Percentiles rank a stretch among this genome's conserved stretches.
These are phyloP conservation scores for Drosophila phalerata DNA, from an alignment of 2,888 invertebrate species.

Conservation along the genomic window DNA sequence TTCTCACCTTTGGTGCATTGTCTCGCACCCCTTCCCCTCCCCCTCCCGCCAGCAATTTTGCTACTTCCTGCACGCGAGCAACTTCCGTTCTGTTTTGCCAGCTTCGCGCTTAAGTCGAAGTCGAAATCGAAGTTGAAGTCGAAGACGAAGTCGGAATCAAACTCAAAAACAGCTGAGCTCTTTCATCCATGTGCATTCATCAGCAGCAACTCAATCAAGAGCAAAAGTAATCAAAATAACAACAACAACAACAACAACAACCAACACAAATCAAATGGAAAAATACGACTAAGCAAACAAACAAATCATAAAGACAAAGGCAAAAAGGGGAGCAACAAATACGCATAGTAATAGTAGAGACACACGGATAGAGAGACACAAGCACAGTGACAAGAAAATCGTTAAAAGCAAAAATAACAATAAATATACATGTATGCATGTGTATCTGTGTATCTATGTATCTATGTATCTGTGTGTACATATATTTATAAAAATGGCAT, in stretches of 20 bases:
- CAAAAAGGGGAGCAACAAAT: slow-evolving; percentile 49
- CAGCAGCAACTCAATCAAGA: slow-evolving; percentile 70
- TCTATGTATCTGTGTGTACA: slow-evolving; percentile 12
- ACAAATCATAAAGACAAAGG: slow-evolving; percentile 64
- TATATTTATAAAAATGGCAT: slow-evolving; percentile 59
- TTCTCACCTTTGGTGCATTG: slow-evolving; percentile 24
- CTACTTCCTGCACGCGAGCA: slow-evolving; percentile 68
- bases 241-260: slow-evolving; percentile 28
- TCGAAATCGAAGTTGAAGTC: slow-evolving; percentile 15
- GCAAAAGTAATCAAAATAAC: slow-evolving; percentile 72
- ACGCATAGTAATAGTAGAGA: slow-evolving; percentile 36
- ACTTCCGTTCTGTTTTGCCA: slow-evolving; percentile 71
- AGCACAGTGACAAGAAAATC: slow-evolving; percentile 59
- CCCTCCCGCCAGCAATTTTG: neutral
- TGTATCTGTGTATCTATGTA: slow-evolving; percentile 4
- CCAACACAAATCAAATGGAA: slow-evolving; percentile 45
- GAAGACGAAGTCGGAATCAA: slow-evolving; percentile 19
- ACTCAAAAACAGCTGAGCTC: slow-evolving; percentile 8
- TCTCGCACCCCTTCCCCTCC: neutral
- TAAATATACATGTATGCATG: slow-evolving; percentile 41
- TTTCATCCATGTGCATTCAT: slow-evolving; percentile 58
- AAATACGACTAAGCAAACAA: slow-evolving; percentile 51
- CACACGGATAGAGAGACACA: slow-evolving; percentile 4
- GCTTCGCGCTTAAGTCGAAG: slow-evolving; percentile 19
- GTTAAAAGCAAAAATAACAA: slow-evolving; percentile 57